Conservation (phyloP, 2,797 vertebrate species). For the Orientallactaga sibirica region DNA sequence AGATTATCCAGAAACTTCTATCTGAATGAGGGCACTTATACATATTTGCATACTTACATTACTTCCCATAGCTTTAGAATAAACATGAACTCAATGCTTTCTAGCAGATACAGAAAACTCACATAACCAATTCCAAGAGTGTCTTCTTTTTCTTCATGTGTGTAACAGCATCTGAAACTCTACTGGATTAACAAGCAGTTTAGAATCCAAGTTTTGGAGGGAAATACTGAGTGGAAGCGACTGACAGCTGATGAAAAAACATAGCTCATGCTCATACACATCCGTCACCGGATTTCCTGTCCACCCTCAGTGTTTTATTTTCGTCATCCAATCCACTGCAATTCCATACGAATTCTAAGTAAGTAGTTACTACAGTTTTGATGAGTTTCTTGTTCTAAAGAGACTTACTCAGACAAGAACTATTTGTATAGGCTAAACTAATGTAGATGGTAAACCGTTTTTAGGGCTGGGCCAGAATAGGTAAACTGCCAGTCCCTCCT, state of each 20-base stretch:
- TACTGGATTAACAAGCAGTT: neutral
- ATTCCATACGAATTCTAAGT: neutral
- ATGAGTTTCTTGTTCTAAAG: slow-evolving; percentile 26
- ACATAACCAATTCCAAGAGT: neutral
- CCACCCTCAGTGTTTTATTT: neutral
- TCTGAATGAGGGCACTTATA: neutral
- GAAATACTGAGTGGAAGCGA: neutral
- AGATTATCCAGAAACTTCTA: neutral
- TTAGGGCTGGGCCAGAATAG: neutral
- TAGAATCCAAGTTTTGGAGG: neutral
- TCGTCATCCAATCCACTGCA: neutral
- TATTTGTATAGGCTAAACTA: slow-evolving; percentile 4
- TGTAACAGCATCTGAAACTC: neutral
- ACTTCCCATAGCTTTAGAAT: neutral
- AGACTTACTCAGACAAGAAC: slow-evolving; percentile 7
- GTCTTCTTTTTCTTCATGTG: neutral
- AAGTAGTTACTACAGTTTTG: slow-evolving; percentile 26
- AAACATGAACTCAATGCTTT: neutral
- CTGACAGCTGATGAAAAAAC: neutral
- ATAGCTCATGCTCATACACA: neutral
- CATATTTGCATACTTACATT: neutral
- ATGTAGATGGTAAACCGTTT: neutral
- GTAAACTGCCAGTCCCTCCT: neutral
- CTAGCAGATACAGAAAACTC: neutral
- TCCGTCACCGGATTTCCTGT: neutral